Conservation (phyloP, 2,797 vertebrate species). For the Coranthus polyacanthus region DNA sequence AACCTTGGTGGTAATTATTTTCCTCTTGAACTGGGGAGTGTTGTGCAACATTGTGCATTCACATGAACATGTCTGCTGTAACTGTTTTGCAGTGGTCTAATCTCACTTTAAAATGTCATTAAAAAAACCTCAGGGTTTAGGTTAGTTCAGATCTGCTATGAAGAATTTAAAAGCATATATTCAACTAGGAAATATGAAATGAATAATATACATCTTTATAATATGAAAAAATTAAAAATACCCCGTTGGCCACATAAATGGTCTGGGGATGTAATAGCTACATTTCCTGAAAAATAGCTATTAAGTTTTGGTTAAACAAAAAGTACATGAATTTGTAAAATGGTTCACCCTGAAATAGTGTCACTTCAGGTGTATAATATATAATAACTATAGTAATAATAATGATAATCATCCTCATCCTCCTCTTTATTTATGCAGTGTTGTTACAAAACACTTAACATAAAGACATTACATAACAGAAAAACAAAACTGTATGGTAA, state of each 20-base stretch:
- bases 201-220: constrained; percentile 13
- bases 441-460: too few relatives aligned
- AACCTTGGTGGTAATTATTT: constrained; percentile 67
- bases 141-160: constrained; percentile 28
- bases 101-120: constrained; percentile 66
- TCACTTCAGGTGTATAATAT: too few relatives aligned
- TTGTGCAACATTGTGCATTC: constrained; percentile 53
- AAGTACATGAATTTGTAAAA: background rate
- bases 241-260: background rate
- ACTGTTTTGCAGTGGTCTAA: constrained; percentile 30
- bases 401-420: too few relatives aligned
- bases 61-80: constrained; percentile 35
- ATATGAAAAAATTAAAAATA: background rate
- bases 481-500: too few relatives aligned
- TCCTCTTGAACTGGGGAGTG: constrained; percentile 39
- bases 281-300: background rate
- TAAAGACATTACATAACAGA: too few relatives aligned
- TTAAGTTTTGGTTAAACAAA: background rate
- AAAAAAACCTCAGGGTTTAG: constrained; percentile 32
- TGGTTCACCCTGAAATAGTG: too few relatives aligned
- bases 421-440: too few relatives aligned
- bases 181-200: background rate
- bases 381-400: too few relatives aligned
- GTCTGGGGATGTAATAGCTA: background rate
- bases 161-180: constrained; percentile 16